A percentile compares a stretch with the other conserved stretches of the same genome.
Conservation (phyloP, 2,113 vertebrate genomes). For the Laticauda laticaudata region DNA sequence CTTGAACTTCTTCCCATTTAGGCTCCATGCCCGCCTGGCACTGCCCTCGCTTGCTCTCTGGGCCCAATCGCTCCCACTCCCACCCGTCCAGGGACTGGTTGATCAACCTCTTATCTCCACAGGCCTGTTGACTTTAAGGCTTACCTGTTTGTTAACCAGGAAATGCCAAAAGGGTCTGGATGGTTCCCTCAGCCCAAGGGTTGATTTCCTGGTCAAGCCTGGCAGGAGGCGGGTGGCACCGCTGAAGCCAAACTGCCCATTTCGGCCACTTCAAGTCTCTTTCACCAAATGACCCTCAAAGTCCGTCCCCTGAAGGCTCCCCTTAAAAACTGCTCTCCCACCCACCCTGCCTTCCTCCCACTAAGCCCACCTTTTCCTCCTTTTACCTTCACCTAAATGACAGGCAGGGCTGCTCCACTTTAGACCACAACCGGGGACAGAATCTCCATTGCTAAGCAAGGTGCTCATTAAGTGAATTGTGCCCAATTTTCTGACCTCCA, state of each 20-base stretch:
- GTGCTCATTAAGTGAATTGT: background rate
- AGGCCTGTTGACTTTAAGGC: background rate
- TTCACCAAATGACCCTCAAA: background rate
- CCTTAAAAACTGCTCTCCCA: background rate
- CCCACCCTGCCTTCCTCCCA: background rate
- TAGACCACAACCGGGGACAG: background rate
- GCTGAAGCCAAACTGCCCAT: background rate
- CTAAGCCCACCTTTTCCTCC: too few relatives aligned
- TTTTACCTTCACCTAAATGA: background rate
- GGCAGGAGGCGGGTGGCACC: accelerated
- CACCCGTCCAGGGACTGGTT: too few relatives aligned
- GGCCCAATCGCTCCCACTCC: too few relatives aligned
- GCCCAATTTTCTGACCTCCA: too few relatives aligned
- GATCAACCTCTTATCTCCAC: background rate
- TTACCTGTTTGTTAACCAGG: background rate
- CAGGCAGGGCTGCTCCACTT: too few relatives aligned
- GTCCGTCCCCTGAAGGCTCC: background rate
- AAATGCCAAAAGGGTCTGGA: background rate
- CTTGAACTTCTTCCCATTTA: background rate
- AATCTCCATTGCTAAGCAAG: background rate
- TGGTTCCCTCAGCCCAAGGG: accelerated
- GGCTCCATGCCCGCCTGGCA: background rate
- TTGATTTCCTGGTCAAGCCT: background rate
- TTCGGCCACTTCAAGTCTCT: background rate
- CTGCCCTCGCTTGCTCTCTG: background rate